Percentiles rank a stretch among this genome's conserved stretches.
Evolutionary conservation across 2,797 vertebrate species (phyloP).

Genomic region (Pogonophryne albipinna): DNA sequence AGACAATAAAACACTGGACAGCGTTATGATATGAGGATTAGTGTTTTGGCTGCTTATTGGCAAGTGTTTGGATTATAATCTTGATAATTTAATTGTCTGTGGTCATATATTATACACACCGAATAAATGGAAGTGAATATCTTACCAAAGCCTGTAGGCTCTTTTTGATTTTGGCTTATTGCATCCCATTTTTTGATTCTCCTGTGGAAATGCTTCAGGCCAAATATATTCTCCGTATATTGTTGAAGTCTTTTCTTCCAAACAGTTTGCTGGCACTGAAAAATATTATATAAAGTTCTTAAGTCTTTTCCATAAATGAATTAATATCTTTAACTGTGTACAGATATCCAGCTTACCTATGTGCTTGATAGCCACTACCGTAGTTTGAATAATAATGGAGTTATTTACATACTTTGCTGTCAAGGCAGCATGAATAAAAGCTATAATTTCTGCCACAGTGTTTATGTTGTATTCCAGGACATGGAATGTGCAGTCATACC

Average conservation of each 20-base stretch:
- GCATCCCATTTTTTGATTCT: slow-evolving; percentile 68
- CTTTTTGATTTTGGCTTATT: slow-evolving; percentile 9
- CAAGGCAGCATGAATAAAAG: slow-evolving; percentile 57
- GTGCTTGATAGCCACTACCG: slow-evolving; percentile 36
- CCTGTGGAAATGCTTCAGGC: slow-evolving; percentile 74
- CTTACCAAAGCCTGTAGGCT: slow-evolving; percentile 84
- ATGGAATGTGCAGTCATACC: slow-evolving; percentile 78
- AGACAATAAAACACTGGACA: neutral
- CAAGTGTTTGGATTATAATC: neutral
- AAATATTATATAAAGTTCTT: neutral
- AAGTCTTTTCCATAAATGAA: neutral
- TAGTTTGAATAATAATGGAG: slow-evolving; percentile 56
- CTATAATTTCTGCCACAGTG: slow-evolving; percentile 24
- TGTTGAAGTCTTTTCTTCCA: slow-evolving; percentile 57
- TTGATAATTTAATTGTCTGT: neutral
- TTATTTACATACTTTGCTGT: slow-evolving; percentile 50
- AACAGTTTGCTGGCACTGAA: slow-evolving; percentile 79
- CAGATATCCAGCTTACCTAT: slow-evolving; percentile 63
- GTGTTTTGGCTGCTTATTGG: neutral
- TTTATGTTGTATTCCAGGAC: slow-evolving; percentile 51
- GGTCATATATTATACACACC: slow-evolving; percentile 12
- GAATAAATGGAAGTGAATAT: neutral
- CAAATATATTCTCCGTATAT: slow-evolving; percentile 80
- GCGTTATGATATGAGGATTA: neutral
- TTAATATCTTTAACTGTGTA: neutral